Conservation (phyloP, 2,888 invertebrate genomes). For the Hololepta plana region DNA sequence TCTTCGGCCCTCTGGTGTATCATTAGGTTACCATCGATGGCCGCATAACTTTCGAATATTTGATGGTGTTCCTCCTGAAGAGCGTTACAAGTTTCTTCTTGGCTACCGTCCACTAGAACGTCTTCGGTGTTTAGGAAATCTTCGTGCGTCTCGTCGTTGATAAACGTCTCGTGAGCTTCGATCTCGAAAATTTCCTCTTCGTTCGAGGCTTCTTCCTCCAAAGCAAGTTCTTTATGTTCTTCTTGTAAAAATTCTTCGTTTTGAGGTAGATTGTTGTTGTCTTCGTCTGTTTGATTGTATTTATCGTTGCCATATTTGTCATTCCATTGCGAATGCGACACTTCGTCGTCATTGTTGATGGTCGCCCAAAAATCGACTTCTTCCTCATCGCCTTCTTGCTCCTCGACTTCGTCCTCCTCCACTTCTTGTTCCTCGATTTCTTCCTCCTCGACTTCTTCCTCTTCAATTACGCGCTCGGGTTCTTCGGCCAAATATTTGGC, state of each 20-base stretch:
- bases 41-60: too few species aligned
- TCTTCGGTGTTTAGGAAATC: slow-evolving; percentile 11
- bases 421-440: slow-evolving; percentile 2
- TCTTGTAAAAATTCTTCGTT: not conserved
- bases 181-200: slow-evolving; percentile 6
- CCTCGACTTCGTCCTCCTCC: slow-evolving; percentile 3
- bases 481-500: too few species aligned
- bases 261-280: not conserved
- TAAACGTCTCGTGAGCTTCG: slow-evolving; percentile 4
- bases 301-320: too few species aligned
- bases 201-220: slow-evolving; percentile 5
- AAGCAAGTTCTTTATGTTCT: slow-evolving; percentile 1
- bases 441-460: slow-evolving; percentile 2
- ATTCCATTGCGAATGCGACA: too few species aligned
- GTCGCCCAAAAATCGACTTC: slow-evolving; percentile 14
- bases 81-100: slow-evolving; percentile 2
- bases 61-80: not conserved
- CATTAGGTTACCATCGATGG: too few species aligned
- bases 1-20: too few species aligned
- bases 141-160: too few species aligned
- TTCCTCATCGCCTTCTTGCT: slow-evolving; percentile 12
- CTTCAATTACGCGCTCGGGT: slow-evolving; percentile 5
- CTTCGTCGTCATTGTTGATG: slow-evolving; percentile 10
- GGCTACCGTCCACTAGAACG: slow-evolving; percentile 9
- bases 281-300: too few species aligned